Evolutionary conservation across 2,797 vertebrate species (phyloP).

Genomic region (Momotus momota): DNA sequence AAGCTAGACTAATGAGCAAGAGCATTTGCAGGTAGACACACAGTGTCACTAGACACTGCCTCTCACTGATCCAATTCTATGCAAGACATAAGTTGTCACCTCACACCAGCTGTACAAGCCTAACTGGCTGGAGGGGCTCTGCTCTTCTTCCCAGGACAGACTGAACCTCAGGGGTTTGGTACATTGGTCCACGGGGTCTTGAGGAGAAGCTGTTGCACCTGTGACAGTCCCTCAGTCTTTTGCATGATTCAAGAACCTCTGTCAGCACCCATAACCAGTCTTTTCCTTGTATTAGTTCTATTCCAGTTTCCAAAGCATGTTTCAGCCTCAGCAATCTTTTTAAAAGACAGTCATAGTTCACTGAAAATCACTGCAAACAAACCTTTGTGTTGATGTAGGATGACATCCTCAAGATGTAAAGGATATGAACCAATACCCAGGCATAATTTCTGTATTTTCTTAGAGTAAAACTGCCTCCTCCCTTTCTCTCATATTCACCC

Average conservation of each 20-base stretch:
- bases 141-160: neutral
- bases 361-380: neutral
- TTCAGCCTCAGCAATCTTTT: neutral
- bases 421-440: neutral
- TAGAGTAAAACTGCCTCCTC: neutral
- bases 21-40: neutral
- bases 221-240: no score
- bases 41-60: neutral
- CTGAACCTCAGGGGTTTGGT: neutral
- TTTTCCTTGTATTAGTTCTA: neutral
- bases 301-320: neutral
- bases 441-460: neutral
- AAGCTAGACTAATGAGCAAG: neutral
- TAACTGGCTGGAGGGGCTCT: rapidly evolving
- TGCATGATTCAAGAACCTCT: neutral
- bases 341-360: neutral
- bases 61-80: neutral
- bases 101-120: neutral
- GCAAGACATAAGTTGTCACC: neutral
- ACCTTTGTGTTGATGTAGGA: neutral
- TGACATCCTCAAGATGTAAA: neutral
- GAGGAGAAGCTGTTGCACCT: neutral
- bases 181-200: neutral
- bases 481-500: neutral
- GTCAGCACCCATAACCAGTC: rapidly evolving